Evolutionary conservation across 2,797 vertebrate genomes (phyloP), one percentile per base, ranked within the genome.

Genomic region (Trachurus trachurus): DNA sequence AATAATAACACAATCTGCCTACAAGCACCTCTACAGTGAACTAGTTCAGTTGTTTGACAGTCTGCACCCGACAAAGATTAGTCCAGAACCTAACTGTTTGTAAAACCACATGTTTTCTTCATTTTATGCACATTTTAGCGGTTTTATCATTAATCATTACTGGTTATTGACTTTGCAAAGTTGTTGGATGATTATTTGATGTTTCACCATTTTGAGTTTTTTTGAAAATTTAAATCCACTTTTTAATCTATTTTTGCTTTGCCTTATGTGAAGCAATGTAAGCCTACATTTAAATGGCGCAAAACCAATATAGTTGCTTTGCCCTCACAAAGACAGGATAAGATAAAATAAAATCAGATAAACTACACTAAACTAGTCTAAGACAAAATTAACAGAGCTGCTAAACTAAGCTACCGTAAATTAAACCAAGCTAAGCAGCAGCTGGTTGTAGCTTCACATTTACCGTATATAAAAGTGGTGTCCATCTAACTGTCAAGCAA

Each of bases 251-350:
- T 21, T 50, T 50, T 21, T 21, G 9, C 49, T 50, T 49, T n/a
- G 47, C n/a, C n/a, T 50, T 9, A 21, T 9, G 1, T 21, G 22
- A 11, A 5, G n/a, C 11, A 53, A 22, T 10, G 12, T 22, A 5
- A 4, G 49, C 5, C 4, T 52, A 37, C 34, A 39, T 21, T 70
- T 63, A 74, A 67, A 70, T 47, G 4, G 29, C 52, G 9, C 17
- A 31, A 47, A 11, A 19, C 44, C 70, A 62, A 71, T 63, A 42
- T 59, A 57, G 59, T 9, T 53, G 16, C 8, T 16, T 31, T 50
- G 21, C 21, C 11, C 2, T 26, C 29, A 54, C 26, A 37, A 7
- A 42, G 40, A 42, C 4, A 42, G 12, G 17, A 8, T 49, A 49
- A 47, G 21, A 11, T 40, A 40, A 40, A 12, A 9, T 40, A 40